Percentiles rank a stretch among this genome's conserved stretches.
phyloP scores from a whole-genome alignment of 2,888 invertebrate species.

The Agrochola lychnidis region DNA sequence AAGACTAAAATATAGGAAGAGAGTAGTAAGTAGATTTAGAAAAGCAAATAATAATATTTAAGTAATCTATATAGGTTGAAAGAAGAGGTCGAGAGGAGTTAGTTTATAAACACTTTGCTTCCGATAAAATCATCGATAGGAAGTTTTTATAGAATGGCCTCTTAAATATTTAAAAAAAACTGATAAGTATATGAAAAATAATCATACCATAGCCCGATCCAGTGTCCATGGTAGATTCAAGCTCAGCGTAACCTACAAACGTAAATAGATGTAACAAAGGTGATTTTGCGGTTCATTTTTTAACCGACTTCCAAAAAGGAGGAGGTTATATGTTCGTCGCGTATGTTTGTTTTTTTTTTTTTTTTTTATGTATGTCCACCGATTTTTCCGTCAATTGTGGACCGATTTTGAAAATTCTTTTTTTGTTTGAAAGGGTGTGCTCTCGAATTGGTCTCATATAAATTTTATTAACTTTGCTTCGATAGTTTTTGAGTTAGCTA shows the following conservation, averaged over 20 bases:
- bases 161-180: not conserved
- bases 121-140: not conserved
- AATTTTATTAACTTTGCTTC: no score
- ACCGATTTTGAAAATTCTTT: no score
- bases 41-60: not conserved
- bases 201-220: constrained; percentile 63
- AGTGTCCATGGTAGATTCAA: constrained; percentile 55
- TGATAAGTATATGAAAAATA: not conserved
- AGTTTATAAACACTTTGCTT: not conserved
- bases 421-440: no score
- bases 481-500: no score
- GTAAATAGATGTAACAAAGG: not conserved
- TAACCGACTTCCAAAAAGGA: no score
- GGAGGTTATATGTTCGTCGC: no score
- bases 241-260: constrained; percentile 57
- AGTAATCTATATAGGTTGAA: not conserved
- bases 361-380: no score
- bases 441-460: no score
- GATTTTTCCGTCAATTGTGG: no score
- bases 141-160: not conserved
- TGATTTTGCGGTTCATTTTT: not conserved
- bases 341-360: no score
- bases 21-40: not conserved
- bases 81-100: constrained; percentile 3
- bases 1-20: not conserved